Evolutionary conservation across 2,797 vertebrate species (phyloP).

Genomic region (Euthynnus affinis): DNA sequence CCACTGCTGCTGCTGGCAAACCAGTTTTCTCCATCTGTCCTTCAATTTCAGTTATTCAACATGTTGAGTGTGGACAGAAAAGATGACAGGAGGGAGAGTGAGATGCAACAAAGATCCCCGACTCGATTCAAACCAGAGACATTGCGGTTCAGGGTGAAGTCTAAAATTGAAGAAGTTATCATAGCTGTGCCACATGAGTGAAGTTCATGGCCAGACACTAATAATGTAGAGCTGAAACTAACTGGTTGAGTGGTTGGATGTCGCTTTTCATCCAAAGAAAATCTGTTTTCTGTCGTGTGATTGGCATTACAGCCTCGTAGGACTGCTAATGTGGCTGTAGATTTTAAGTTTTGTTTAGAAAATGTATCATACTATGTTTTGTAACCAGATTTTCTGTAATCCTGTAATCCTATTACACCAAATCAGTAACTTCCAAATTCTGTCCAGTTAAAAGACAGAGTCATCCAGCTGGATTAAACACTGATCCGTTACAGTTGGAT

Average conservation of each 20-base stretch:
- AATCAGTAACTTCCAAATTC: slow-evolving; percentile 50
- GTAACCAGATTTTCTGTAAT: slow-evolving; percentile 50
- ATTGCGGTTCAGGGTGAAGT: no score
- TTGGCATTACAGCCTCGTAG: background rate
- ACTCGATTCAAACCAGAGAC: background rate
- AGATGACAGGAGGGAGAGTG: background rate
- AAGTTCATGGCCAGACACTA: no score
- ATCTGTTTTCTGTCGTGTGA: background rate
- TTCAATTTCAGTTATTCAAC: background rate
- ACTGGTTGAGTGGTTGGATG: background rate
- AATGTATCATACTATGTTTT: slow-evolving; percentile 30
- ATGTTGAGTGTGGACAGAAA: background rate
- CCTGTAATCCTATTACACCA: slow-evolving; percentile 52
- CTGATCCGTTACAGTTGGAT: slow-evolving; percentile 44
- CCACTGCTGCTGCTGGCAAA: background rate
- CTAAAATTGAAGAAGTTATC: background rate
- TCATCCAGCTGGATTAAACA: slow-evolving; percentile 47
- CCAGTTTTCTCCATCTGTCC: background rate
- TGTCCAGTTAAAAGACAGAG: slow-evolving; percentile 39
- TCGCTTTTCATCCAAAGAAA: background rate
- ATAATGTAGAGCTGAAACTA: background rate
- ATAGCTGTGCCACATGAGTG: no score
- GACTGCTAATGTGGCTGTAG: background rate
- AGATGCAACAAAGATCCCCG: background rate
- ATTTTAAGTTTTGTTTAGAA: slow-evolving; percentile 19